Percentiles rank a stretch among this genome's conserved stretches.
Evolutionary conservation across 1,140 invertebrate genomes (phyloP).

Genomic region (Coptotermes formosanus): DNA sequence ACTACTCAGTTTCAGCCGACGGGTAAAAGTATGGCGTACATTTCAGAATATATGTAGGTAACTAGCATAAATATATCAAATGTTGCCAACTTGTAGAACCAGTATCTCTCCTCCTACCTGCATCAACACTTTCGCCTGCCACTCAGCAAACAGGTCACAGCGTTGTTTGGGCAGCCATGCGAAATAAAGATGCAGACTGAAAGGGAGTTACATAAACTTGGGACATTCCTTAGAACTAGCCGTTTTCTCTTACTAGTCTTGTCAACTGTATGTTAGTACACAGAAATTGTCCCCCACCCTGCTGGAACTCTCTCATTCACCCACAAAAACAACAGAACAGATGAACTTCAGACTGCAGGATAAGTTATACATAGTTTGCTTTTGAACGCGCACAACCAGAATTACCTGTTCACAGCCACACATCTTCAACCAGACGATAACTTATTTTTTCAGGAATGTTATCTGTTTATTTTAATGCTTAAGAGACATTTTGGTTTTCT

Average conservation of each 20-base stretch:
- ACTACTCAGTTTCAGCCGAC: neutral
- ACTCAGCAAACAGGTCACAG: neutral
- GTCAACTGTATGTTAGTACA: neutral
- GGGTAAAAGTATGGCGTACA: neutral
- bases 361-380: neutral
- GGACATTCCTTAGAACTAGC: neutral
- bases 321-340: neutral
- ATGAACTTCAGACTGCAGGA: neutral
- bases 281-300: neutral
- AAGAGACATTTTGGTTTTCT: neutral
- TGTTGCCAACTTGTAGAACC: neutral
- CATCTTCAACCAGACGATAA: neutral
- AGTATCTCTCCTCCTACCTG: neutral
- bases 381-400: neutral
- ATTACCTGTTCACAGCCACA: neutral
- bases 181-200: neutral
- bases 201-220: neutral
- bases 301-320: neutral
- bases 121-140: neutral
- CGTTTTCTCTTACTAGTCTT: neutral
- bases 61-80: too few species aligned
- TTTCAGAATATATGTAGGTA: too few species aligned
- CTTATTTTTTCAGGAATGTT: neutral
- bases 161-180: neutral
- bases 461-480: neutral